These are phyloP conservation scores for Drosophila bifasciata DNA, from an alignment of 1,140 invertebrate species.

Conservation along the genomic window DNA sequence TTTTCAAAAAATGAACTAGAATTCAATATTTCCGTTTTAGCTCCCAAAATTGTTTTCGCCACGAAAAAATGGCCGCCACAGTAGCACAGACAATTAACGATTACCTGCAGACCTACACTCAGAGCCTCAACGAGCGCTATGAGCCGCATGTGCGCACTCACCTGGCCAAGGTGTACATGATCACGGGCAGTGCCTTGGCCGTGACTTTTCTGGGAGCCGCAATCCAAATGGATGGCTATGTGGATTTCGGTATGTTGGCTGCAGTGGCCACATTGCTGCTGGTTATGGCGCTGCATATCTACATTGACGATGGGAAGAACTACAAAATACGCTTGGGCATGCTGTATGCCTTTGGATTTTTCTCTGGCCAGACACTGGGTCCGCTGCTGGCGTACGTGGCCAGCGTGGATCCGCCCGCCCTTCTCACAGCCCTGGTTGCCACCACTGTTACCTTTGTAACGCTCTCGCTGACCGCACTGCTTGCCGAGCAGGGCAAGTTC, in stretches of 20 bases:
- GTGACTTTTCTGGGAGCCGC: slow-evolving; percentile 92
- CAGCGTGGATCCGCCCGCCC: slow-evolving; percentile 92
- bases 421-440: slow-evolving; percentile 93
- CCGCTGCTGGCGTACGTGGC: slow-evolving; percentile 92
- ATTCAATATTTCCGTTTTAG: slow-evolving; percentile 11
- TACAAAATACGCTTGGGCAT: slow-evolving; percentile 90
- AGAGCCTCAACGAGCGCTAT: slow-evolving; percentile 68
- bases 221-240: slow-evolving; percentile 85
- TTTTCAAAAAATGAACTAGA: slow-evolving; percentile 53
- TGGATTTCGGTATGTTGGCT: slow-evolving; percentile 90
- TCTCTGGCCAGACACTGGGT: slow-evolving; percentile 92
- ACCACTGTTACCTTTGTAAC: slow-evolving; percentile 95
- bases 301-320: slow-evolving; percentile 95
- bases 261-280: slow-evolving; percentile 90
- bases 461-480: slow-evolving; percentile 94
- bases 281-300: slow-evolving; percentile 90
- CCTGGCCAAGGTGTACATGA: slow-evolving; percentile 97
- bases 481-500: slow-evolving; percentile 93
- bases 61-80: slow-evolving; percentile 46
- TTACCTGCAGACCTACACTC: slow-evolving; percentile 56
- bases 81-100: slow-evolving; percentile 45
- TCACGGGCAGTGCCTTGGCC: slow-evolving; percentile 92
- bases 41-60: slow-evolving; percentile 32
- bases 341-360: slow-evolving; percentile 93
- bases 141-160: slow-evolving; percentile 93